Percentiles rank a stretch among this genome's conserved stretches.
These are phyloP conservation scores for Platyrinchus mystaceus DNA, from an alignment of 2,797 vertebrate genomes.

Conservation along the genomic window DNA sequence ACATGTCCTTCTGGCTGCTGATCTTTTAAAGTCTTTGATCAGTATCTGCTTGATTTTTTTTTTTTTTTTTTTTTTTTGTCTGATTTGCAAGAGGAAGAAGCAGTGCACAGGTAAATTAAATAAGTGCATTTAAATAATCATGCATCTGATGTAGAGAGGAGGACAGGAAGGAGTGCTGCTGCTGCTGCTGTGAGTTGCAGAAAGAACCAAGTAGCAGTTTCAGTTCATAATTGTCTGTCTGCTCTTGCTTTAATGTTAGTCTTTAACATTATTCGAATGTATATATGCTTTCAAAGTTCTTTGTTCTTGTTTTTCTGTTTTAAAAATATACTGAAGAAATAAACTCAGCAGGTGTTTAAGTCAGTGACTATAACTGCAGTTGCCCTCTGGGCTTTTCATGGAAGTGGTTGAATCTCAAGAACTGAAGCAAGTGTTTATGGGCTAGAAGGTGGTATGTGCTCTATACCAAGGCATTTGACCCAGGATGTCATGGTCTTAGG, in stretches of 20 bases:
- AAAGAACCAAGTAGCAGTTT: background rate
- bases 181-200: background rate
- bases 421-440: background rate
- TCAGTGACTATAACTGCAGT: background rate
- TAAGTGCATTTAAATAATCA: conserved; percentile 10
- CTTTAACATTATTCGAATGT: background rate
- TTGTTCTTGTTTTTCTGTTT: background rate
- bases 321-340: background rate
- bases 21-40: conserved; percentile 53
- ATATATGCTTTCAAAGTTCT: background rate
- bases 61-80: background rate
- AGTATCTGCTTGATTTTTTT: background rate
- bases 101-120: conserved; percentile 7
- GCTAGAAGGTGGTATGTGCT: background rate
- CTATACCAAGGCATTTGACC: background rate
- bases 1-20: conserved; percentile 39
- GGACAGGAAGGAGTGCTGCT: background rate
- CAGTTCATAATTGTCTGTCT: background rate
- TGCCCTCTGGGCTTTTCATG: background rate
- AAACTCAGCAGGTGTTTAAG: background rate
- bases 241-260: background rate
- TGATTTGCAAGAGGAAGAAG: conserved; percentile 16
- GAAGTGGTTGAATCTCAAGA: background rate
- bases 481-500: background rate
- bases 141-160: background rate